phyloP scores from a whole-genome alignment of 2,888 invertebrate genomes.

The Allophyes oxyacanthae region DNA sequence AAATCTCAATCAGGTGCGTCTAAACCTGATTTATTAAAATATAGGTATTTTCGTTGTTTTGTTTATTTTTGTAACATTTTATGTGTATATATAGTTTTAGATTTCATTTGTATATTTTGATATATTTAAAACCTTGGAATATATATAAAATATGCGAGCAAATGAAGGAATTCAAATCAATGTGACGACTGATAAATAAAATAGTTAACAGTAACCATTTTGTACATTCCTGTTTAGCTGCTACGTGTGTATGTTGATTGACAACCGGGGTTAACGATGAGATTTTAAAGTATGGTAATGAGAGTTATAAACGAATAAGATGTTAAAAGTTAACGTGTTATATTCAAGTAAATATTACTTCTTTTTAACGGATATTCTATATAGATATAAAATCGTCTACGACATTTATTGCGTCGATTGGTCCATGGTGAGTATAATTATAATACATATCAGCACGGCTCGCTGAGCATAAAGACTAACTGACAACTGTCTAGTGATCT shows the following conservation, averaged over 20 bases:
- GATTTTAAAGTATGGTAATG: slow-evolving; percentile 16
- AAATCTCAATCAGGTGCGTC: slow-evolving; percentile 37
- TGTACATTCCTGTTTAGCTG: slow-evolving; percentile 49
- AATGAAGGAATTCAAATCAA: slow-evolving; percentile 37
- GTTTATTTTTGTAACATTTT: slow-evolving; percentile 52
- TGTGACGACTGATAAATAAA: slow-evolving; percentile 52
- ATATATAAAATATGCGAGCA: slow-evolving; percentile 29
- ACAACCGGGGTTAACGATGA: slow-evolving; percentile 25
- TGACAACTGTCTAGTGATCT: slow-evolving; percentile 62
- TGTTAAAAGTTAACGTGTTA: slow-evolving; percentile 23
- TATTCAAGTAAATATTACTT: slow-evolving; percentile 30
- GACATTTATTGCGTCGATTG: slow-evolving; percentile 46
- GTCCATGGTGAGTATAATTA: slow-evolving; percentile 61
- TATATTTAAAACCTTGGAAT: slow-evolving; percentile 19
- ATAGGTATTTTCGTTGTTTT: slow-evolving; percentile 48
- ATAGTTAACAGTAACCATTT: slow-evolving; percentile 38
- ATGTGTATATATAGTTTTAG: slow-evolving; percentile 56
- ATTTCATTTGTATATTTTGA: slow-evolving; percentile 50
- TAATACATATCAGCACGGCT: slow-evolving; percentile 63
- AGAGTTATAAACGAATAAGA: slow-evolving; percentile 22
- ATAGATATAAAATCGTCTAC: slow-evolving; percentile 38
- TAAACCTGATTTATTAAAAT: slow-evolving; percentile 31
- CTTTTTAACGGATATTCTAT: slow-evolving; percentile 30
- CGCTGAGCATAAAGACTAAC: slow-evolving; percentile 55
- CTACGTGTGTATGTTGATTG: slow-evolving; percentile 32